Evolutionary conservation across 2,113 vertebrate genomes (phyloP).

Genomic region (Tychaedon coryphoeus): DNA sequence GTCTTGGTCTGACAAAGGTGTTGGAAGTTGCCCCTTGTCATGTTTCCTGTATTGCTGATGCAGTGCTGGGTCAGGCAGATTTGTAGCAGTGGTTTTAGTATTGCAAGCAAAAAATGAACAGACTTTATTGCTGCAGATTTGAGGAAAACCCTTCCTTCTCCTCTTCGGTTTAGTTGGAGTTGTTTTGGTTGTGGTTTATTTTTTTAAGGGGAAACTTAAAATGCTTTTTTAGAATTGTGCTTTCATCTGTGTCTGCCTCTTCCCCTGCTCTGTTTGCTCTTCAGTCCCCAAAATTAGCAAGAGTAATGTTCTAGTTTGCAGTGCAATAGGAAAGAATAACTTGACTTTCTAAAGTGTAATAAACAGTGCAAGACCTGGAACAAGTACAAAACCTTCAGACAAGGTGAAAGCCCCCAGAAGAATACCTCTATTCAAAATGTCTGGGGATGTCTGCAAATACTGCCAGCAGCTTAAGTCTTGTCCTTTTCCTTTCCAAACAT

Average conservation of each 20-base stretch:
- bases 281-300: slow-evolving; percentile 42
- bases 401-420: slow-evolving; percentile 62
- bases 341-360: slow-evolving; percentile 49
- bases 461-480: slow-evolving; percentile 49
- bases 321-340: slow-evolving; percentile 58
- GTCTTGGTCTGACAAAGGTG: neutral
- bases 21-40: neutral
- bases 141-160: neutral
- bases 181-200: neutral
- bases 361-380: slow-evolving; percentile 52
- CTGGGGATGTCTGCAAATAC: slow-evolving; percentile 57
- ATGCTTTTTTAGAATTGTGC: neutral
- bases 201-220: neutral
- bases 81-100: neutral
- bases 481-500: slow-evolving; percentile 54
- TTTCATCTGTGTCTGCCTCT: slow-evolving; percentile 34
- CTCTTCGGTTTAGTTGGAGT: neutral
- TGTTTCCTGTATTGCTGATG: neutral
- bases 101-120: neutral
- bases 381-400: slow-evolving; percentile 54
- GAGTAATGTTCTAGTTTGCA: slow-evolving; percentile 36
- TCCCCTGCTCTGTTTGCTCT: slow-evolving; percentile 27
- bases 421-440: slow-evolving; percentile 63
- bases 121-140: neutral
- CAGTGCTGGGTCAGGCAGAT: neutral